Conservation (phyloP, 64 coral and sea anemone species). For the Actinia equina region DNA sequence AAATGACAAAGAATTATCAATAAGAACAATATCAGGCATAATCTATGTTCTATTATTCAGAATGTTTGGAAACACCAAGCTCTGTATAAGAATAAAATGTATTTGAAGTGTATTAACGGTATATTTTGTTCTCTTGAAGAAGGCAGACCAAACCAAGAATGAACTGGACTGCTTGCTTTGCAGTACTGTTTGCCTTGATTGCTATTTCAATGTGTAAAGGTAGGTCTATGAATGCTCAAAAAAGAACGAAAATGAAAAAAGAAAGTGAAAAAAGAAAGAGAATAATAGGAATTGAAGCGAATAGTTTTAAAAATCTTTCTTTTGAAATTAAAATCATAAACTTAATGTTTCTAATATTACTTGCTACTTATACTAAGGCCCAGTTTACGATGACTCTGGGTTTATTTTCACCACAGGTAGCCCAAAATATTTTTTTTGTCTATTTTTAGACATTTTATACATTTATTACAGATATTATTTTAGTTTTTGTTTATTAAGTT, state of each 20-base stretch:
- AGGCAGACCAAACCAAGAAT: neutral
- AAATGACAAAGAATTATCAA: no score
- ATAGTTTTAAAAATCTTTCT: neutral
- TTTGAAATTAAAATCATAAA: neutral
- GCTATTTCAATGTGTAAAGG: neutral
- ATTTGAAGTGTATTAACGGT: neutral
- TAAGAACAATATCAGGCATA: no score
- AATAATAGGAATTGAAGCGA: neutral
- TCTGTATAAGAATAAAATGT: no score
- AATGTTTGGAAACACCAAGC: no score
- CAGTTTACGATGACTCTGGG: neutral
- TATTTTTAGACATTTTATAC: no score
- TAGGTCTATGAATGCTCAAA: neutral
- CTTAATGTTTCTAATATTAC: neutral
- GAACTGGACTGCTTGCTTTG: neutral
- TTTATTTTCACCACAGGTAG: neutral
- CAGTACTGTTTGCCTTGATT: neutral
- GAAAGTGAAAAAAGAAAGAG: neutral
- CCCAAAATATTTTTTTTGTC: neutral
- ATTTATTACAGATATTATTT: no score
- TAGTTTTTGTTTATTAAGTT: no score
- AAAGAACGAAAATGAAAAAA: neutral
- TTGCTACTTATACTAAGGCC: neutral
- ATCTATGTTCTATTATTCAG: no score
- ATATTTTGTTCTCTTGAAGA: neutral